Evolutionary conservation across 2,888 invertebrate genomes (phyloP).

Genomic region (Heliothis peltigera): DNA sequence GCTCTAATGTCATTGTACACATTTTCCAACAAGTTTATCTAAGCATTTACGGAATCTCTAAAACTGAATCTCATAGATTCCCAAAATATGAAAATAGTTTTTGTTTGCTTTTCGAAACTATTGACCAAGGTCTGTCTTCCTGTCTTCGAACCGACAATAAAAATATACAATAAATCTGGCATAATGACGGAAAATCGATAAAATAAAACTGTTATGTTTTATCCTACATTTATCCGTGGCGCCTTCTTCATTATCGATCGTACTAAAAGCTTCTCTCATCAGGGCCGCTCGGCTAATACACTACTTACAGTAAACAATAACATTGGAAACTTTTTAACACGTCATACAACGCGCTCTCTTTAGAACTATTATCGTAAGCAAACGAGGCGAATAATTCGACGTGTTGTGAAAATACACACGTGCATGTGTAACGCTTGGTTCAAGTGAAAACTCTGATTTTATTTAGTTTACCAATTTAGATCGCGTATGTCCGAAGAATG

Average conservation of each 20-base stretch:
- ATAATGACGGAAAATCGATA: conserved; percentile 39
- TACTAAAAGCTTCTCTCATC: conserved; percentile 85
- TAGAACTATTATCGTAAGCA: conserved; percentile 70
- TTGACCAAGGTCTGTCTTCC: conserved; percentile 1
- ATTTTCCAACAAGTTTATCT: conserved; percentile 24
- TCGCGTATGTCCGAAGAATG: conserved; percentile 54
- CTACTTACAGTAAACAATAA: conserved; percentile 87
- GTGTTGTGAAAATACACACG: conserved; percentile 86
- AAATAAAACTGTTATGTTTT: conserved; percentile 44
- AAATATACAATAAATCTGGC: conserved; percentile 29
- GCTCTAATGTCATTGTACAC: conserved; percentile 35
- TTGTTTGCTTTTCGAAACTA: background rate
- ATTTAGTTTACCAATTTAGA: conserved; percentile 63
- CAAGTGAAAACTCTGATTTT: conserved; percentile 66
- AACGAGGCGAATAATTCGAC: conserved; percentile 86
- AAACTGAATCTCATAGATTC: background rate
- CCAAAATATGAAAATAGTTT: background rate
- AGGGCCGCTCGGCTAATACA: conserved; percentile 72
- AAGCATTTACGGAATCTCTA: background rate
- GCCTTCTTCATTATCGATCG: conserved; percentile 67
- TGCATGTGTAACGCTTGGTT: conserved; percentile 79
- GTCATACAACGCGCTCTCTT: conserved; percentile 75
- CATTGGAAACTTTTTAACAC: conserved; percentile 87
- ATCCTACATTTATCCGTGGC: conserved; percentile 50
- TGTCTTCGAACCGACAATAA: conserved; percentile 5